Percentiles rank a stretch among this genome's conserved stretches.
phyloP scores from a whole-genome alignment of 2,888 invertebrate genomes.

The Campoletis raptor region DNA sequence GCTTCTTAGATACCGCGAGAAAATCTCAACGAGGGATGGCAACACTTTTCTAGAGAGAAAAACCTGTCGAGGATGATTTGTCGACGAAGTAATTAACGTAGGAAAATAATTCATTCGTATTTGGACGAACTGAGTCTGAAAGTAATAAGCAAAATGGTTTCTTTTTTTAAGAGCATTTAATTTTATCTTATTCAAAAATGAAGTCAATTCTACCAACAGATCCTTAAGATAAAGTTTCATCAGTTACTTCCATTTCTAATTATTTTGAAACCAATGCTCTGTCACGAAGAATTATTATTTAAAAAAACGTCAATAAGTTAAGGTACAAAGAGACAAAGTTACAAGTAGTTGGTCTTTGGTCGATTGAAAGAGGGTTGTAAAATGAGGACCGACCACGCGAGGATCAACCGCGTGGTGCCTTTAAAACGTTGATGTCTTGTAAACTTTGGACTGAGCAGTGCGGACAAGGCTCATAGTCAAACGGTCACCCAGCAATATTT shows the following conservation, averaged over 20 bases:
- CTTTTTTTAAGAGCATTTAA: background rate
- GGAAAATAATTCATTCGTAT: background rate
- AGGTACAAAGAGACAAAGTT: conserved; percentile 33
- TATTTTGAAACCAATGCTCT: background rate
- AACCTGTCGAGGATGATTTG: conserved; percentile 20
- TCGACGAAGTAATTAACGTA: background rate
- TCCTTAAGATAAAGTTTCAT: background rate
- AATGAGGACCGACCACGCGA: conserved; percentile 37
- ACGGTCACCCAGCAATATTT: conserved; percentile 62
- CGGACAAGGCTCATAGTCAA: conserved; percentile 36
- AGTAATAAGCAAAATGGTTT: background rate
- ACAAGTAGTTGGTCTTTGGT: conserved; percentile 17
- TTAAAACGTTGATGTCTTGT: conserved; percentile 44
- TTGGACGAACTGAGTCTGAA: background rate
- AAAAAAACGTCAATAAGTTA: conserved; percentile 35
- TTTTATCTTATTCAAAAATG: background rate
- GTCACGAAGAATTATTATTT: conserved; percentile 7
- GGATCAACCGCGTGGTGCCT: conserved; percentile 45
- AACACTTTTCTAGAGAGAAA: conserved; percentile 1
- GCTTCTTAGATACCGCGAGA: conserved; percentile 49
- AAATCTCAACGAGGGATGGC: conserved; percentile 40
- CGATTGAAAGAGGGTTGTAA: conserved; percentile 46
- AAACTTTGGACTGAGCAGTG: conserved; percentile 34
- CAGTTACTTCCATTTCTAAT: too few species aligned
- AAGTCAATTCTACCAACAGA: background rate